phyloP scores from a whole-genome alignment of 2,888 invertebrate genomes.

The Adelphocoris suturalis region DNA sequence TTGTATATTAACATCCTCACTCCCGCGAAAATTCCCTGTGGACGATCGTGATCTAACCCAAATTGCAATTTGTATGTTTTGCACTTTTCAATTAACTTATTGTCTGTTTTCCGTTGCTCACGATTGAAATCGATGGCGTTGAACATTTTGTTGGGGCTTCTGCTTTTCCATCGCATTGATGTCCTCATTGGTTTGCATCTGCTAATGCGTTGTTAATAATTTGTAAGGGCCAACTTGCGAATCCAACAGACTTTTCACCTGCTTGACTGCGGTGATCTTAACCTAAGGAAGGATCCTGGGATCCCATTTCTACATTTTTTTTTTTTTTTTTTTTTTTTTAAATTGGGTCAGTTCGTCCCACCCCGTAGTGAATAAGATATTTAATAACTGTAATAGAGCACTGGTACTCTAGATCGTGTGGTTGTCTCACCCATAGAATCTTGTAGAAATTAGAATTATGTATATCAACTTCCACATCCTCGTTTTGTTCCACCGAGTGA shows the following conservation, averaged over 20 bases:
- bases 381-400: not conserved
- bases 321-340: too few species aligned
- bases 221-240: not conserved
- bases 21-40: slow-evolving; percentile 27
- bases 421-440: not conserved
- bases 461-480: not conserved
- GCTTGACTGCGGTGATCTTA: too few species aligned
- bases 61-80: slow-evolving; percentile 4
- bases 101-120: not conserved
- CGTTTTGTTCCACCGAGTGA: not conserved
- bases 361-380: not conserved
- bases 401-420: slow-evolving; percentile 10
- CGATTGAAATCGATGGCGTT: not conserved
- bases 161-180: not conserved
- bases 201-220: not conserved
- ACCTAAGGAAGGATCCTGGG: too few species aligned
- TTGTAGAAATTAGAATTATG: slow-evolving; percentile 12
- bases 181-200: slow-evolving; percentile 15
- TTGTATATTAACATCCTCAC: slow-evolving; percentile 10
- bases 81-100: not conserved
- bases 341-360: not conserved
- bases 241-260: too few species aligned
- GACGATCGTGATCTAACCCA: not conserved
- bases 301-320: not conserved
- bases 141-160: not conserved